Conservation (phyloP, 2,113 vertebrate genomes). For the Eudyptes chrysolophus region DNA sequence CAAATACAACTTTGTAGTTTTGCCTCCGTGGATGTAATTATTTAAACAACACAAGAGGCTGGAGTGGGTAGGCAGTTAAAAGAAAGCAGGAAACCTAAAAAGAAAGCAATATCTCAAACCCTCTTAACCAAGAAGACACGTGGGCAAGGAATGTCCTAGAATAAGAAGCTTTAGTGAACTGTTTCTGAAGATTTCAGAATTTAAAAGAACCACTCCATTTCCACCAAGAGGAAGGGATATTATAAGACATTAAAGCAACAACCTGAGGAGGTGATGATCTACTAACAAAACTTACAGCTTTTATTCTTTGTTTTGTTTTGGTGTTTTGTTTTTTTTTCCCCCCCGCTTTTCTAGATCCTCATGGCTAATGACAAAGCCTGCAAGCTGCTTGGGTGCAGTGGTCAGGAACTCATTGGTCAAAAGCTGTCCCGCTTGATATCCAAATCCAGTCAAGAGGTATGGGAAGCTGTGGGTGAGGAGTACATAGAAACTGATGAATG, state of each 20-base stretch:
- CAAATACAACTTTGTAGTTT: not conserved
- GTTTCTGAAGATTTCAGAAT: not conserved
- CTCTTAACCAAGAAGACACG: not conserved
- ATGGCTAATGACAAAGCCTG: slow-evolving; percentile 87
- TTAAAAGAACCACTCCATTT: not conserved
- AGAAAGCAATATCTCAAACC: not conserved
- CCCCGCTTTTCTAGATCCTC: slow-evolving; percentile 78
- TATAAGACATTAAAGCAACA: not conserved
- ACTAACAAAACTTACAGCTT: not conserved
- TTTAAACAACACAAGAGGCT: not conserved
- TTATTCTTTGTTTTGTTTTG: not conserved
- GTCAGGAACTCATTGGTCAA: slow-evolving; percentile 81
- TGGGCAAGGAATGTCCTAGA: not conserved
- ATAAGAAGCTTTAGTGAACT: not conserved
- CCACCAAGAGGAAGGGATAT: not conserved
- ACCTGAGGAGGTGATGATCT: not conserved
- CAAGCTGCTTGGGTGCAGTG: slow-evolving; percentile 82
- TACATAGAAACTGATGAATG: slow-evolving; percentile 69
- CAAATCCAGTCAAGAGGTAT: slow-evolving; percentile 75
- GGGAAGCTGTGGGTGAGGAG: slow-evolving; percentile 80
- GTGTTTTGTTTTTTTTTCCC: not conserved
- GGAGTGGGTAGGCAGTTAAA: not conserved
- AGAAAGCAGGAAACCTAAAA: not conserved
- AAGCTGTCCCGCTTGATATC: slow-evolving; percentile 80
- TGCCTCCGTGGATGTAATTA: not conserved